Base-by-base conservation (phyloP, 2,113 vertebrate genomes). In the Anthoscopus minutus region DNA sequence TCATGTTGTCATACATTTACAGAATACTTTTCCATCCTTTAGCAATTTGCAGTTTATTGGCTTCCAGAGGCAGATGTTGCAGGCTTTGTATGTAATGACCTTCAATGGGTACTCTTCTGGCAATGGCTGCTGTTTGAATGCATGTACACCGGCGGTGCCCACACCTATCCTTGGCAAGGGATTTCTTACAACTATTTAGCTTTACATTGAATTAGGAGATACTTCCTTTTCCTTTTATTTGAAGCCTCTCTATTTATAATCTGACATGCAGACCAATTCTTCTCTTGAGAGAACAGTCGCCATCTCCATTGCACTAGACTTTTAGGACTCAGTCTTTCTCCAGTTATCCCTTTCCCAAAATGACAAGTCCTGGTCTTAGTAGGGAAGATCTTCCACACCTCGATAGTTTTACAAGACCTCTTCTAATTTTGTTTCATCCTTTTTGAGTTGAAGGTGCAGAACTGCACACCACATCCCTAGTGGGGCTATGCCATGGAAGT, bases 121-220 rank as follows among this genome's bases (percentile, higher is more conserved):
- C 0, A 70, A 30, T 50, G 16, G 11, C 35, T 74, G 44, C 20
- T 92, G 91, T 90, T 31, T 28, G 4, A 74, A 37, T 44, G 8
- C 0, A 2, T 15, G 6, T 14, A 44, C 7, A 11, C 10, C 25
- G 51, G 9, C 33, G 57, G 9, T 7, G 62, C 15, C 28, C 42
- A 30, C 51, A 80, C 8, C 15, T 44, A 2, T 8, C 50, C 21
- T 42, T 50, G 37, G 23, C 28, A 86, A 78, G 30, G 12, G 9
- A 35, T 42, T 88, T 64, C 40, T 90, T 79, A 30, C 40, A 69
- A 56, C 24, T 10, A 35, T 73, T 80, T 77, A 69, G 45, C 31
- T 61, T 53, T 35, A 35, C 23, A 15, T 3, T 81, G 35, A 12
- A 31, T 37, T 27, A 92, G 20, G 31, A 88, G 4, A 38, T 47